Base-by-base conservation (phyloP, 1,140 invertebrate species). In the Cyphomyrmex costatus region DNA sequence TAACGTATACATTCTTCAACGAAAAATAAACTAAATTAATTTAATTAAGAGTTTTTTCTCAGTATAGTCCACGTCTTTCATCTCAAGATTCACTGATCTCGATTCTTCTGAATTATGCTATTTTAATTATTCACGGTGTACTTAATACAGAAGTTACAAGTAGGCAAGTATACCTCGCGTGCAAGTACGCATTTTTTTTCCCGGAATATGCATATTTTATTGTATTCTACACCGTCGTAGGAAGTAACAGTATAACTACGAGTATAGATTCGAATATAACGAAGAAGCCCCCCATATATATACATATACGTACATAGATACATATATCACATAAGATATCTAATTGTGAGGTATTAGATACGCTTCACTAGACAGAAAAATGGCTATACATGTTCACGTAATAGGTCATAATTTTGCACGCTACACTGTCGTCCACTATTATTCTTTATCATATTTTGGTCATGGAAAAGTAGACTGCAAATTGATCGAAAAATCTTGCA, bases 321-420 rank as follows among this genome's bases (percentile, higher is more conserved):
- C 60, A 12, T 49, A 46, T 73, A 12, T 49, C 60, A 30, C 21
- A 8, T 16, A 46, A 70, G 24, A n/a, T 14, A 74, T 36, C 21
- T 24, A 74, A 42, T 42, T 42, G 36, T 42, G 7, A 61, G 8
- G 27, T 74, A 83, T 74, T 83, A 58, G 68, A 33, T 16, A 74
- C 36, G 66, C 65, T 73, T 82, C 53, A 24, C 24, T 46, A 19
- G 5, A 27, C 49, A 71, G 53, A 42, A 49, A 49, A 61, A 30
- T 24, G 36, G 1, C n/a, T 60, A 73, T 83, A 73, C 68, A 21
- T 46, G 27, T 73, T n/a, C 36, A 16, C 27, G 19, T 83, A 82
- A 82, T 71, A 58, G 60, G 24, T 73, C 66, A 71, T 73, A 74
- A 83, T 83, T 83, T 33, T 49, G 68, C 66, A 73, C 30, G 66